A percentile compares a stretch with the other conserved stretches of the same genome.
phyloP scores from a whole-genome alignment of 2,113 vertebrate species.

The Sylvia atricapilla region DNA sequence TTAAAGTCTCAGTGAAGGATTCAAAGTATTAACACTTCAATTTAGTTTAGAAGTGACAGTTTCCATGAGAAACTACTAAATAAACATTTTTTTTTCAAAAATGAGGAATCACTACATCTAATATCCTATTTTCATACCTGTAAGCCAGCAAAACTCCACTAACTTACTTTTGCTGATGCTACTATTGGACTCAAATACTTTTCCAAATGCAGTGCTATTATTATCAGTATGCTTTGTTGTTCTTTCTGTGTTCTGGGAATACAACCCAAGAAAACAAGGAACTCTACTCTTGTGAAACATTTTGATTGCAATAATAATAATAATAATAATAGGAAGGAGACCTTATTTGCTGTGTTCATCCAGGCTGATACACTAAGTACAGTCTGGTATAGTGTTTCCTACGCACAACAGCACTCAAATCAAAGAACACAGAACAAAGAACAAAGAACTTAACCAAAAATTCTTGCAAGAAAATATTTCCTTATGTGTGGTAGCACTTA shows the following conservation, averaged over 20 bases:
- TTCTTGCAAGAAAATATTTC: neutral
- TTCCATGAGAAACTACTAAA: neutral
- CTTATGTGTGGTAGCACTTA: neutral
- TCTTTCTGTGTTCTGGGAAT: neutral
- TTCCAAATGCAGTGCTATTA: neutral
- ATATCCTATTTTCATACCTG: neutral
- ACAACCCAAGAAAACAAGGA: neutral
- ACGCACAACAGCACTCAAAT: neutral
- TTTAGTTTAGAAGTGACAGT: neutral
- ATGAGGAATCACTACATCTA: neutral
- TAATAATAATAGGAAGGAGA: neutral
- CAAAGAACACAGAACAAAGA: neutral
- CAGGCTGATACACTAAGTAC: neutral
- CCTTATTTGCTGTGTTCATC: neutral
- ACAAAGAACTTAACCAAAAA: neutral
- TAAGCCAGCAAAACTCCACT: neutral
- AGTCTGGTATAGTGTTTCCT: neutral
- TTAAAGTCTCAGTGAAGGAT: neutral
- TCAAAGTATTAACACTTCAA: neutral
- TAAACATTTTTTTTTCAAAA: neutral
- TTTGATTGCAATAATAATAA: neutral
- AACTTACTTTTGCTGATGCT: neutral
- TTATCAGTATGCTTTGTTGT: neutral
- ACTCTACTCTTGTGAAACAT: neutral
- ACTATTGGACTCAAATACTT: neutral